These are phyloP conservation scores for Cercopithecus diana DNA, from an alignment of 2,797 vertebrate species.

Conservation along the genomic window DNA sequence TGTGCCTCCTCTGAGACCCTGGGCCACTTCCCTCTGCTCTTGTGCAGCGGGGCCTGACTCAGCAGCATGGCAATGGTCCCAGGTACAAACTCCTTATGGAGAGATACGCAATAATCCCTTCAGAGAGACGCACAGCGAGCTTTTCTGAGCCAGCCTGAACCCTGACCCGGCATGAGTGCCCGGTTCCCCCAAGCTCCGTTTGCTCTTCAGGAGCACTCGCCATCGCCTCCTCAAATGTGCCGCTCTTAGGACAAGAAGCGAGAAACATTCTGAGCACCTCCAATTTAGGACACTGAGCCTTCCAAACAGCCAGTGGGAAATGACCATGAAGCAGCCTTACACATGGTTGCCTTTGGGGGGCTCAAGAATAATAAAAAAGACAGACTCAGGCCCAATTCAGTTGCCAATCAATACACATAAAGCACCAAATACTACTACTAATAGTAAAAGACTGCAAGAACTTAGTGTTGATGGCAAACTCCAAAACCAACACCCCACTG, in stretches of 20 bases:
- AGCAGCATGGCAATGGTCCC: accelerated
- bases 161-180: accelerated
- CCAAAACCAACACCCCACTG: neutral
- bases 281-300: neutral
- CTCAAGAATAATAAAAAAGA: neutral
- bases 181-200: neutral
- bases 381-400: neutral
- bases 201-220: accelerated
- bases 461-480: neutral
- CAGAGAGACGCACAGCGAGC: accelerated
- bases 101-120: neutral
- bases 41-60: accelerated
- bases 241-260: neutral
- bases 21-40: neutral
- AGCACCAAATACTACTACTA: neutral
- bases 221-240: accelerated
- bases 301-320: neutral
- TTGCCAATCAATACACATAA: neutral
- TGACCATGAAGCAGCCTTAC: neutral
- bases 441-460: neutral
- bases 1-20: neutral
- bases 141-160: neutral
- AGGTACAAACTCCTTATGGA: accelerated
- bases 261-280: neutral
- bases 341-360: neutral